Conservation (phyloP, 2,113 vertebrate genomes). For the Seriola quinqueradiata region DNA sequence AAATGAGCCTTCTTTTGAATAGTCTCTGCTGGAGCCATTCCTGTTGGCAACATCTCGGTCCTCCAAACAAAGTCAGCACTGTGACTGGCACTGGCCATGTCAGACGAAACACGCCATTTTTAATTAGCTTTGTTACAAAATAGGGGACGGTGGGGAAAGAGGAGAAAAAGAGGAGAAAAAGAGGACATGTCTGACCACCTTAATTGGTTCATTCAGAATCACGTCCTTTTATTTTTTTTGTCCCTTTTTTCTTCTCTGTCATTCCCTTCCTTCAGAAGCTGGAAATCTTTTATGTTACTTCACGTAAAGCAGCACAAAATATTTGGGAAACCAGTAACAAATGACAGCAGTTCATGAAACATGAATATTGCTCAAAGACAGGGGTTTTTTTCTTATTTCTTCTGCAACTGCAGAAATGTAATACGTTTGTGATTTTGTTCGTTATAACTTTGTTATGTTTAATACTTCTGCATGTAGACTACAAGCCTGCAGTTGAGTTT, state of each 20-base stretch:
- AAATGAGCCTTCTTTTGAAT: conserved; percentile 79
- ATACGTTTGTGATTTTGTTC: too few species aligned
- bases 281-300: neutral
- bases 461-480: neutral
- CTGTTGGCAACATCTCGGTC: conserved; percentile 74
- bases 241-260: neutral
- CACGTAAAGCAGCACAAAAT: neutral
- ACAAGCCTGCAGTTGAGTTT: neutral
- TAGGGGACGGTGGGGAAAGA: conserved; percentile 5
- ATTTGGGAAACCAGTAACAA: neutral
- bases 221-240: neutral
- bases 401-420: too few species aligned
- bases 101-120: conserved; percentile 69
- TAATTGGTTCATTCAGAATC: conserved; percentile 45
- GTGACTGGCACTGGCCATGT: conserved; percentile 67
- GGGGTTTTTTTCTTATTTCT: neutral
- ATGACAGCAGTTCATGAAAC: too few species aligned
- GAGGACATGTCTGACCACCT: conserved; percentile 34
- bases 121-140: conserved; percentile 79
- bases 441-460: neutral
- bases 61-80: conserved; percentile 75
- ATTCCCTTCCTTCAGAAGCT: neutral
- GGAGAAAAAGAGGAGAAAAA: neutral
- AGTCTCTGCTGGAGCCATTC: conserved; percentile 74
- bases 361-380: too few species aligned